Evolutionary conservation across 2,888 invertebrate species (phyloP).

Genomic region (Cremastinae sp.): DNA sequence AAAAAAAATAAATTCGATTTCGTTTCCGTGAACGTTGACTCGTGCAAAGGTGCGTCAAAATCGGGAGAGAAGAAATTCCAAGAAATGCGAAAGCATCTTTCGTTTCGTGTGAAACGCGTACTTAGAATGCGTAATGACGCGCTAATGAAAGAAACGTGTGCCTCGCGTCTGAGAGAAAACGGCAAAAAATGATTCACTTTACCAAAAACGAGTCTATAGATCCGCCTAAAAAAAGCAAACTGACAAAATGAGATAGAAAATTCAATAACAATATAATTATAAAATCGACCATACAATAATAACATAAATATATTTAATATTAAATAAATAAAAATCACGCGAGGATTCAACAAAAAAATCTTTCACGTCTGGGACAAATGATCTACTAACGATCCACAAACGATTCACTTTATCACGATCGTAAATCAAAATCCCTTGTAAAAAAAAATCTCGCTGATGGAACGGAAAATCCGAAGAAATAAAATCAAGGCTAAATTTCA

Average conservation of each 20-base stretch:
- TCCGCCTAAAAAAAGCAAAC: background rate
- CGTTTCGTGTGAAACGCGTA: constrained; percentile 6
- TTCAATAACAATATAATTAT: too few relatives aligned
- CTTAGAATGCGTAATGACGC: constrained; percentile 30
- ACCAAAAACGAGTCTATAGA: constrained; percentile 28
- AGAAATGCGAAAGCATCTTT: constrained; percentile 21
- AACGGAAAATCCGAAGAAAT: too few relatives aligned
- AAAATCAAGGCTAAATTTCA: too few relatives aligned
- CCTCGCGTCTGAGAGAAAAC: constrained; percentile 1
- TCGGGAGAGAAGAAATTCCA: constrained; percentile 8
- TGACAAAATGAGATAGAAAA: background rate
- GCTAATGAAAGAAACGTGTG: constrained; percentile 40
- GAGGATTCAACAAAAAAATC: too few relatives aligned
- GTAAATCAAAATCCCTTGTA: too few relatives aligned
- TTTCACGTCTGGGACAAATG: too few relatives aligned
- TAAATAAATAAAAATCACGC: too few relatives aligned
- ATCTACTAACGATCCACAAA: too few relatives aligned
- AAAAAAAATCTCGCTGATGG: too few relatives aligned
- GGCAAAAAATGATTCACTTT: constrained; percentile 35
- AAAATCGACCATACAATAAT: too few relatives aligned
- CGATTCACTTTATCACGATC: too few relatives aligned
- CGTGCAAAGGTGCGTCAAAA: background rate
- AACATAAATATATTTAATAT: too few relatives aligned
- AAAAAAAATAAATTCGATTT: constrained; percentile 3
- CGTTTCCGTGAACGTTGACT: background rate